Percentiles rank a stretch among this genome's conserved stretches.
Conservation (phyloP, 2,888 invertebrate genomes). For the Elegia similella region DNA sequence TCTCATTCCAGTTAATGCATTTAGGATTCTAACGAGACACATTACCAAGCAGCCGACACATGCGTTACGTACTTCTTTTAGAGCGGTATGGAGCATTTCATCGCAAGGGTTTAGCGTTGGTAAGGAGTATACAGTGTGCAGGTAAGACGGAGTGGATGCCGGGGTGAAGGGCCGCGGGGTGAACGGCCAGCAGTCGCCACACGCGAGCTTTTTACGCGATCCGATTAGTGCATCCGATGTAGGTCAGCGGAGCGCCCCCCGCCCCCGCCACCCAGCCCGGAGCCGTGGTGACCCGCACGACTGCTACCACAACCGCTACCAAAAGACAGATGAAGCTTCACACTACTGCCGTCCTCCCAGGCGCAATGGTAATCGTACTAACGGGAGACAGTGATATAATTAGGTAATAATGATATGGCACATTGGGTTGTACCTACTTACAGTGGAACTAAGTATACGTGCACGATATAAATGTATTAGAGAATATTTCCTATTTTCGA, state of each 20-base stretch:
- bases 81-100: neutral
- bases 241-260: constrained; percentile 6
- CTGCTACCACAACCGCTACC: neutral
- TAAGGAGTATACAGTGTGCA: neutral
- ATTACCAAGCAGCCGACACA: too few relatives aligned
- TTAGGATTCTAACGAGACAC: too few relatives aligned
- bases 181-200: constrained; percentile 10
- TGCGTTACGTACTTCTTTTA: too few relatives aligned
- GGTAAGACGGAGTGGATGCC: neutral
- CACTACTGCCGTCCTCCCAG: neutral
- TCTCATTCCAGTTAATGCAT: too few relatives aligned
- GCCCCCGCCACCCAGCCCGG: neutral
- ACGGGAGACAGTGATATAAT: too few relatives aligned
- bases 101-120: neutral
- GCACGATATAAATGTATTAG: too few relatives aligned
- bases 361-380: too few relatives aligned
- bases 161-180: neutral
- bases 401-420: too few relatives aligned
- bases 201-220: constrained; percentile 14
- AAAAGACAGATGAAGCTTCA: neutral
- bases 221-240: constrained; percentile 12
- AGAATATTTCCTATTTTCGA: too few relatives aligned
- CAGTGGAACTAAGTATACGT: too few relatives aligned
- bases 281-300: neutral
- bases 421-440: too few relatives aligned